Percentiles rank a stretch among this genome's conserved stretches.
Conservation (phyloP, 2,888 invertebrate genomes). For the Anthophora plumipes region DNA sequence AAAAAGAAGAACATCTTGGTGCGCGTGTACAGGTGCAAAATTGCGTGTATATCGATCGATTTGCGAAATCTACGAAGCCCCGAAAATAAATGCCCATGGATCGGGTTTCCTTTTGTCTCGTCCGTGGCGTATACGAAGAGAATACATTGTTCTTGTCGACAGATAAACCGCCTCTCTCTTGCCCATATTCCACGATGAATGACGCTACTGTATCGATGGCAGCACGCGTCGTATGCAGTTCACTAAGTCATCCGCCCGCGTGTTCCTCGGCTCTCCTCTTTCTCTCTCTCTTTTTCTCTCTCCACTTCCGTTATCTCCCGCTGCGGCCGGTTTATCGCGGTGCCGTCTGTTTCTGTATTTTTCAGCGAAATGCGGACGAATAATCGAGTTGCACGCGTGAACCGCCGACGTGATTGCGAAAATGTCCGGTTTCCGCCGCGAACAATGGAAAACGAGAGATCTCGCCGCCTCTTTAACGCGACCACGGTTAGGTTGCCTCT, state of each 20-base stretch:
- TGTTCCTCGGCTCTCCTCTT: constrained; percentile 5
- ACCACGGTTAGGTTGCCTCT: neutral
- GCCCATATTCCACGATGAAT: constrained; percentile 46
- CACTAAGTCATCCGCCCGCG: constrained; percentile 42
- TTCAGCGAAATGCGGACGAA: constrained; percentile 26
- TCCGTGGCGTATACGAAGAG: constrained; percentile 19
- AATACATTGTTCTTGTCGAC: constrained; percentile 51
- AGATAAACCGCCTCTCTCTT: constrained; percentile 46
- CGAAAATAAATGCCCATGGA: constrained; percentile 19
- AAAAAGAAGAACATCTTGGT: no score
- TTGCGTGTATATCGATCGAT: neutral
- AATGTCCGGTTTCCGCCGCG: constrained; percentile 35
- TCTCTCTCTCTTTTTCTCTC: constrained; percentile 9
- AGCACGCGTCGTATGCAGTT: constrained; percentile 40
- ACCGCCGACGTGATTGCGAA: constrained; percentile 22
- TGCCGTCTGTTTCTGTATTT: constrained; percentile 35
- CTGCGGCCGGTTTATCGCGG: constrained; percentile 15
- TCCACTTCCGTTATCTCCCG: constrained; percentile 23
- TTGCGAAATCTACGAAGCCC: neutral
- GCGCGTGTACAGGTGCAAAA: no score
- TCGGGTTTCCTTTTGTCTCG: constrained; percentile 22
- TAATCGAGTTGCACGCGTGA: constrained; percentile 40
- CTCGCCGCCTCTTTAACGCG: neutral
- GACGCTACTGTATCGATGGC: constrained; percentile 38
- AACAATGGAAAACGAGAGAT: constrained; percentile 27